A percentile compares a stretch with the other conserved stretches of the same genome.
Evolutionary conservation across 2,888 invertebrate species (phyloP).

Genomic region (Hirtodrosophila alboralis): DNA sequence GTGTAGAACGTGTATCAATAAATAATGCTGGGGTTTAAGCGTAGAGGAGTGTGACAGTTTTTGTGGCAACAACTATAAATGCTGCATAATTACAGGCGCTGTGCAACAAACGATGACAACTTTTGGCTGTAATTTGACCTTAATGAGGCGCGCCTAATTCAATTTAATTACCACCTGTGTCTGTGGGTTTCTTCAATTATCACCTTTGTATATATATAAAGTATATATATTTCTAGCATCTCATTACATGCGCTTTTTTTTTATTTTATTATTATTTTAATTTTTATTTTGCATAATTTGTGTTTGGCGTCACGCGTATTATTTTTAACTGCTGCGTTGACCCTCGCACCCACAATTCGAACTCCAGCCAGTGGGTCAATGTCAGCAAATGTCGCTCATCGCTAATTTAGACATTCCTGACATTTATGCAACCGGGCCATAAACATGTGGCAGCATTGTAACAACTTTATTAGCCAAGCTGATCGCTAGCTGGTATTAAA

Average conservation of each 20-base stretch:
- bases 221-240: conserved; percentile 1
- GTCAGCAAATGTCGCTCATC: conserved; percentile 52
- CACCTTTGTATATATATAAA: conserved; percentile 34
- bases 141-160: conserved; percentile 69
- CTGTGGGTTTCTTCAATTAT: conserved; percentile 38
- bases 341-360: conserved; percentile 48
- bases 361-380: conserved; percentile 61
- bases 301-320: conserved; percentile 44
- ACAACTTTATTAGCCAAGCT: conserved; percentile 53
- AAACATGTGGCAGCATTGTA: conserved; percentile 19
- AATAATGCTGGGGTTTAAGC: conserved; percentile 11
- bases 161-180: conserved; percentile 61
- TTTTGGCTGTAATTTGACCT: conserved; percentile 70
- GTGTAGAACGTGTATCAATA: conserved; percentile 1
- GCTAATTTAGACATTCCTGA: conserved; percentile 72
- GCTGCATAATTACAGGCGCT: conserved; percentile 73
- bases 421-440: conserved; percentile 29
- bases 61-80: conserved; percentile 27
- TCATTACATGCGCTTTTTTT: conserved; percentile 10
- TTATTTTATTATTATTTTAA: no score
- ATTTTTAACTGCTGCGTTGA: conserved; percentile 41
- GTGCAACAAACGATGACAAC: conserved; percentile 45
- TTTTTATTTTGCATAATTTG: conserved; percentile 50
- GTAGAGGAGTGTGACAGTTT: neutral
- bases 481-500: conserved; percentile 33